Base-by-base conservation (phyloP, 2,113 vertebrate species). In the Nansenia antarctica region DNA sequence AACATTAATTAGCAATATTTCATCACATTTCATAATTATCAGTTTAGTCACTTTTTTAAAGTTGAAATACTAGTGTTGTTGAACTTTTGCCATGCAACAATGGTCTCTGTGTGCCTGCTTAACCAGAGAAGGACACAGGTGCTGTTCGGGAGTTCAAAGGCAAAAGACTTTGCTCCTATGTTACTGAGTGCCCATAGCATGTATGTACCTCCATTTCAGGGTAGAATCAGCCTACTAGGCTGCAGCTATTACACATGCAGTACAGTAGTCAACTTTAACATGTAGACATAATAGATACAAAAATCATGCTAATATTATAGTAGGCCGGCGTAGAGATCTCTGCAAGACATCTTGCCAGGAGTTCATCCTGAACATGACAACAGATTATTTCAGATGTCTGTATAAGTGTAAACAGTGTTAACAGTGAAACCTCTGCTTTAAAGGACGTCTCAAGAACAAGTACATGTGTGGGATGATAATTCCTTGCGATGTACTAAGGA, bases 401-500 rank as follows among this genome's bases (percentile, higher is more conserved):
- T 89, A 81, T 85, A 26, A 18, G 22, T 72, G 45, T 42, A 84
- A 86, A 86, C 86, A n/a, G n/a, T n/a, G n/a, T n/a, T n/a, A n/a
- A n/a, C n/a, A n/a, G n/a, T n/a, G n/a, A n/a, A n/a, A n/a, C n/a
- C n/a, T n/a, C n/a, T n/a, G n/a, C n/a, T n/a, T n/a, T n/a, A n/a
- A n/a, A n/a, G n/a, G n/a, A n/a, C n/a, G n/a, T n/a, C n/a, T n/a
- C 86, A 24, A 4, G n/a, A 47, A 47, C 42, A 47, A n/a, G 14
- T 12, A 47, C n/a, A 18, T 66, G 20, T 4, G 3, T 67, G 47
- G 53, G 67, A 30, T 72, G n/a, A n/a, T n/a, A n/a, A n/a, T n/a
- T n/a, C n/a, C n/a, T n/a, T n/a, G n/a, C n/a, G n/a, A n/a, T n/a
- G n/a, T n/a, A n/a, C n/a, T n/a, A n/a, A n/a, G n/a, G n/a, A n/a